Conservation (phyloP, 2,797 vertebrate genomes). For the Apogon hyalosoma region DNA sequence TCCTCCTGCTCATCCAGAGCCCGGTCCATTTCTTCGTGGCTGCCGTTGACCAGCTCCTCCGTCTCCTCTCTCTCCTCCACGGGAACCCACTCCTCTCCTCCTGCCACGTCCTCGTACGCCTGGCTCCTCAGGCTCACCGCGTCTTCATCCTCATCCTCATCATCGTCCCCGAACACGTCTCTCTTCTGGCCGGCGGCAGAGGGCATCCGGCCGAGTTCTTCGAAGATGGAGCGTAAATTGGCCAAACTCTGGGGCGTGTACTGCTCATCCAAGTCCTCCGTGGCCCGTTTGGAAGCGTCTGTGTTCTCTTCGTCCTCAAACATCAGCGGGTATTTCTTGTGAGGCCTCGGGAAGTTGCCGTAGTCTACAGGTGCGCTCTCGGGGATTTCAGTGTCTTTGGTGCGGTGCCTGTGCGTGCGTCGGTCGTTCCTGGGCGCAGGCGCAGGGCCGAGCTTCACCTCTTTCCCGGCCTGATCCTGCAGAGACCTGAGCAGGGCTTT, state of each 20-base stretch:
- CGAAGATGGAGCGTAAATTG: slow-evolving; percentile 95
- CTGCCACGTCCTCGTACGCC: slow-evolving; percentile 93
- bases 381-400: slow-evolving; percentile 82
- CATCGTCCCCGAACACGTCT: slow-evolving; percentile 87
- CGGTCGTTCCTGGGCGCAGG: slow-evolving; percentile 83
- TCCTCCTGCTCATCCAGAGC: slow-evolving; percentile 82
- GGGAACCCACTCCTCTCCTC: slow-evolving; percentile 96
- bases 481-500: slow-evolving; percentile 90
- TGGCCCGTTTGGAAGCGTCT: slow-evolving; percentile 92
- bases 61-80: slow-evolving; percentile 94
- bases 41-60: slow-evolving; percentile 92
- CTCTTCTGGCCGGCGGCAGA: slow-evolving; percentile 84
- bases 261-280: slow-evolving; percentile 95
- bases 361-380: slow-evolving; percentile 82
- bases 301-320: slow-evolving; percentile 90
- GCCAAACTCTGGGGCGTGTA: slow-evolving; percentile 97
- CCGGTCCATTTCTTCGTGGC: slow-evolving; percentile 90
- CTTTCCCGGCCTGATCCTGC: slow-evolving; percentile 87
- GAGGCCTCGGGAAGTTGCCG: slow-evolving; percentile 87
- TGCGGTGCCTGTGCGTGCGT: slow-evolving; percentile 80
- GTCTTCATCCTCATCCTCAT: slow-evolving; percentile 85
- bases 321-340: slow-evolving; percentile 89
- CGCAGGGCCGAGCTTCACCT: slow-evolving; percentile 72
- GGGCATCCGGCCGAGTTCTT: slow-evolving; percentile 93
- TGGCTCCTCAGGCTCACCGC: slow-evolving; percentile 88